Percentiles rank a stretch among this genome's conserved stretches.
Conservation (phyloP, 2,888 invertebrate species). For the Anaspis maculata region DNA sequence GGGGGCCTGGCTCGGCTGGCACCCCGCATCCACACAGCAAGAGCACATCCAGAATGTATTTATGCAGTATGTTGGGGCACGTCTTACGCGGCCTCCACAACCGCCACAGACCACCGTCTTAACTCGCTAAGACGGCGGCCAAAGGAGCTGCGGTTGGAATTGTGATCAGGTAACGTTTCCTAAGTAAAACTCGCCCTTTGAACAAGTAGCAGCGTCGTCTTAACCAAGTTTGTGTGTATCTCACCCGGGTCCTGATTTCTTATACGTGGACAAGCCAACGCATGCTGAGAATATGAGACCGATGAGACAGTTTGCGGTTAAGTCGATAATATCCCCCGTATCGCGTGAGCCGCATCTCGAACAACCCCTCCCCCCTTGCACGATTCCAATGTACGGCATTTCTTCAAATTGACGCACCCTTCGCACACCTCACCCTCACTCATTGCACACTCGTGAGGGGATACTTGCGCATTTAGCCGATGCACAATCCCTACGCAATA, state of each 20-base stretch:
- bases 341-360: conserved; percentile 8
- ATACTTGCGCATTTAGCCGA: no score
- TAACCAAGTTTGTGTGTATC: conserved; percentile 23
- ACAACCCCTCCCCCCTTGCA: no score
- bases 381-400: no score
- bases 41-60: conserved; percentile 29
- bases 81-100: conserved; percentile 15
- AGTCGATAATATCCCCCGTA: conserved; percentile 10
- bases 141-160: conserved; percentile 36
- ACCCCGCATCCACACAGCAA: conserved; percentile 5
- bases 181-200: conserved; percentile 32
- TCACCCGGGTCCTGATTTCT: conserved; percentile 28
- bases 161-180: conserved; percentile 37
- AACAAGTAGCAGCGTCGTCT: conserved; percentile 26
- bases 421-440: no score
- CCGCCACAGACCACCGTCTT: conserved; percentile 22
- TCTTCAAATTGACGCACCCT: no score
- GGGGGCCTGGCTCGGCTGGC: conserved; percentile 9
- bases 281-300: conserved; percentile 13
- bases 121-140: conserved; percentile 27
- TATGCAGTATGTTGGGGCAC: conserved; percentile 27
- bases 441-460: no score
- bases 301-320: conserved; percentile 9
- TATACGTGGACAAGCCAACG: conserved; percentile 20
- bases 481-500: no score